phyloP scores from a whole-genome alignment of 2,113 vertebrate species.

The Channa argus region DNA sequence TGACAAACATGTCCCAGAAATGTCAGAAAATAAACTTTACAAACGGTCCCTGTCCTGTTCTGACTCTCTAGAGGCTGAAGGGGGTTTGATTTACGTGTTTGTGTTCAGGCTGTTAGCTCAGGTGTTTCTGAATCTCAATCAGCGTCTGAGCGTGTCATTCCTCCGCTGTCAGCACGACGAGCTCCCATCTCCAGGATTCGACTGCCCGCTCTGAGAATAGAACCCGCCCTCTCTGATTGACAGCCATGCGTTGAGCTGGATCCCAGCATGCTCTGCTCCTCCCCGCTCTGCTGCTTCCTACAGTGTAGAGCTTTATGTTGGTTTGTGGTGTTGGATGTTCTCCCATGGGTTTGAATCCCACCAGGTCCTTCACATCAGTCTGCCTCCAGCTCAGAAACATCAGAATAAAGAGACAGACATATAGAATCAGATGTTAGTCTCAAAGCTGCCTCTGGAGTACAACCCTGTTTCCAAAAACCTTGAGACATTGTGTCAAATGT shows the following conservation, averaged over 20 bases:
- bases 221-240: slow-evolving; percentile 38
- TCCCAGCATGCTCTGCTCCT: slow-evolving; percentile 50
- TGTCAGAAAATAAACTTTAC: slow-evolving; percentile 47
- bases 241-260: slow-evolving; percentile 17
- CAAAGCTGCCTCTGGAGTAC: not conserved
- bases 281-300: not conserved
- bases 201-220: slow-evolving; percentile 32
- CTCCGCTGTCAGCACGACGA: slow-evolving; percentile 4
- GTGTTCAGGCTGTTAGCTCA: slow-evolving; percentile 1
- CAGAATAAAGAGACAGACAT: not conserved
- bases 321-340: not conserved
- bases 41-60: slow-evolving; percentile 10
- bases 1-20: slow-evolving; percentile 53
- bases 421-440: not conserved
- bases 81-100: not conserved
- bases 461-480: too few relatives aligned
- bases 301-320: not conserved
- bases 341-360: slow-evolving; percentile 16
- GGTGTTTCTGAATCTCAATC: slow-evolving; percentile 21
- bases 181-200: slow-evolving; percentile 1
- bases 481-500: too few relatives aligned
- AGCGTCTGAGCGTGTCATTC: slow-evolving; percentile 10
- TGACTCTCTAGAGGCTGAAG: slow-evolving; percentile 5
- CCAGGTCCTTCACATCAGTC: not conserved
- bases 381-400: not conserved